Base-by-base conservation (phyloP, 2,888 invertebrate genomes). In the Neoascia interrupta region DNA sequence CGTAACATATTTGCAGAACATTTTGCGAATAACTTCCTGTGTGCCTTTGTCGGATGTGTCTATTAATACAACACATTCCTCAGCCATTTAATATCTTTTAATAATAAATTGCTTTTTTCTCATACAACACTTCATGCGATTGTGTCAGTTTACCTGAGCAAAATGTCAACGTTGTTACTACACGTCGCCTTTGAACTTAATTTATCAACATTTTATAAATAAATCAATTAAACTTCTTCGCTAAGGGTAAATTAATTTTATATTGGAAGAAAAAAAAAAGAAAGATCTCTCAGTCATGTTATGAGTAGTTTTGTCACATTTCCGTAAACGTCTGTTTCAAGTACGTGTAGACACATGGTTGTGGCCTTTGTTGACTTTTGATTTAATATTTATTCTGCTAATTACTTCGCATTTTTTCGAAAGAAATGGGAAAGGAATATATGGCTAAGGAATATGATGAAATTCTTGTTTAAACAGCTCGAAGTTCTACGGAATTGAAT, bases 381-480 rank as follows among this genome's bases (percentile, higher is more conserved):
- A n/a, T n/a, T n/a, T n/a, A n/a, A n/a, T n/a, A n/a, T n/a, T n/a
- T n/a, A n/a, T n/a, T n/a, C n/a, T n/a, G n/a, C n/a, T n/a, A n/a
- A n/a, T n/a, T n/a, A 23, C 5, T 26, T 23, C 15, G 6, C 5
- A 4, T 37, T 16, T 13, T 2, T 39, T 39, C 10, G 16, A 51
- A 10, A 34, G 36, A 15, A 16, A 16, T 16, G 28, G 1, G 8
- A 16, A 5, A 18, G 4, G 3, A 10, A 11, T 6, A 31, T 3
- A 15, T 13, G 11, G 11, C 5, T 19, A 18, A 34, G 4, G 15
- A 53, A 19, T n/a, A 39, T 56, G 16, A 56, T 56, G 26, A n/a
- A 56, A 10, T 3, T 28, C 26, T 56, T 56, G 18, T 41, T 56
- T 56, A 19, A 26, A 41, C 41, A 18, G 16, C 37, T n/a, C n/a